Evolutionary conservation across 2,113 vertebrate species (phyloP).

Genomic region (Mesoclemmys tuberculata): DNA sequence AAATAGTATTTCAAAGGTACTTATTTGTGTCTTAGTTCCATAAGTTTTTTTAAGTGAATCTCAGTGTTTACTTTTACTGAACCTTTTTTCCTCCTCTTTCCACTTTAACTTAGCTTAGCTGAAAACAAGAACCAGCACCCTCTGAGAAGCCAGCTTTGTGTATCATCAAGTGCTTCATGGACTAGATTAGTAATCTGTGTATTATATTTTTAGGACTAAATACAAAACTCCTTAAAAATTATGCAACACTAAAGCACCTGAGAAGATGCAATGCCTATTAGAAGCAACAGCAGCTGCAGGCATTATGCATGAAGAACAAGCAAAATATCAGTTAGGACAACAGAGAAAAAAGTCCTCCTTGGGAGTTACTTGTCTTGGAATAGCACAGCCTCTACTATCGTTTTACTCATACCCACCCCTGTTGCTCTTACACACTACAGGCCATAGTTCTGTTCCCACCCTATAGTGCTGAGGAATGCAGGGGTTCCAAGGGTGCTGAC

Average conservation of each 20-base stretch:
- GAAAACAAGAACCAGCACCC: neutral
- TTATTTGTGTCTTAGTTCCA: neutral
- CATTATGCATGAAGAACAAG: neutral
- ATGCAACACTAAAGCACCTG: neutral
- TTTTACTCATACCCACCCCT: neutral
- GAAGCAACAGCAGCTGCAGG: neutral
- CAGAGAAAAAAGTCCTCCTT: neutral
- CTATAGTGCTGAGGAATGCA: neutral
- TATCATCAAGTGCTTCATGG: rapidly evolving
- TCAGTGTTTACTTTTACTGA: neutral
- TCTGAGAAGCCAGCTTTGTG: rapidly evolving
- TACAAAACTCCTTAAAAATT: neutral
- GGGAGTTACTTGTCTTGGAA: rapidly evolving
- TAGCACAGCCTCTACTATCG: neutral
- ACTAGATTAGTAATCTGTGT: rapidly evolving
- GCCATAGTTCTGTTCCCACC: neutral
- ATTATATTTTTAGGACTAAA: neutral
- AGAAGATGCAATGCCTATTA: neutral
- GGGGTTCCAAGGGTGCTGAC: neutral
- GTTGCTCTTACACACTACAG: neutral
- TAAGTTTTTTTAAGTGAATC: neutral
- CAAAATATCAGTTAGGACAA: neutral
- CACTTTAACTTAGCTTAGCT: neutral
- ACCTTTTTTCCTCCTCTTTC: rapidly evolving
- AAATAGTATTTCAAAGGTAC: neutral